Percentiles rank a stretch among this genome's conserved stretches.
phyloP scores from a whole-genome alignment of 2,113 vertebrate genomes.

The Gymnocephalus cernua region DNA sequence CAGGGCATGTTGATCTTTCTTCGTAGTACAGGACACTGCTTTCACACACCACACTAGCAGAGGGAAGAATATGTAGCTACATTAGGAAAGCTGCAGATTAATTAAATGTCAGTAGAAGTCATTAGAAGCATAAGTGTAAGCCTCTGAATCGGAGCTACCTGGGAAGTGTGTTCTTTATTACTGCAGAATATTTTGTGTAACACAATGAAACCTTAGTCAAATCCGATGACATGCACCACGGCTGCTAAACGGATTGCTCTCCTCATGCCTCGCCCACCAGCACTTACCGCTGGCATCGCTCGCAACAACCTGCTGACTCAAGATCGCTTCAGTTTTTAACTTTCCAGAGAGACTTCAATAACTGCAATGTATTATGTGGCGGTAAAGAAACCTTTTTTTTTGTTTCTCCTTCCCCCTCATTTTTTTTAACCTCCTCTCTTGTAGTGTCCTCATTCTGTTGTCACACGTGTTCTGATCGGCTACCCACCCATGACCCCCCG shows the following conservation, averaged over 20 bases:
- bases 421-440: conserved; percentile 1
- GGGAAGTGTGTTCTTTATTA: conserved; percentile 29
- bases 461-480: conserved; percentile 4
- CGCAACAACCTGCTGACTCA: conserved; percentile 44
- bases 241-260: neutral
- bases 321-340: conserved; percentile 33
- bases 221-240: too few species aligned
- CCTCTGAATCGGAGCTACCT: conserved; percentile 46
- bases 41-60: too few species aligned
- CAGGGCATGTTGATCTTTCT: too few species aligned
- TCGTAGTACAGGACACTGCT: too few species aligned
- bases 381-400: neutral
- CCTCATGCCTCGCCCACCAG: conserved; percentile 50
- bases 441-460: neutral
- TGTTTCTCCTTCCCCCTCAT: neutral
- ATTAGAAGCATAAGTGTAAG: conserved; percentile 41
- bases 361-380: conserved; percentile 27
- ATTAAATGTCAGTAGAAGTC: conserved; percentile 38
- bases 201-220: too few species aligned
- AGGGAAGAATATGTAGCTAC: too few species aligned
- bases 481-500: neutral
- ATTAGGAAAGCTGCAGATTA: conserved; percentile 12
- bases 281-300: conserved; percentile 25
- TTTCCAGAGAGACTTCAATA: conserved; percentile 51
- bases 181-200: too few species aligned